These are phyloP conservation scores for Lycia hirtaria DNA, from an alignment of 2,888 invertebrate species.

Conservation along the genomic window DNA sequence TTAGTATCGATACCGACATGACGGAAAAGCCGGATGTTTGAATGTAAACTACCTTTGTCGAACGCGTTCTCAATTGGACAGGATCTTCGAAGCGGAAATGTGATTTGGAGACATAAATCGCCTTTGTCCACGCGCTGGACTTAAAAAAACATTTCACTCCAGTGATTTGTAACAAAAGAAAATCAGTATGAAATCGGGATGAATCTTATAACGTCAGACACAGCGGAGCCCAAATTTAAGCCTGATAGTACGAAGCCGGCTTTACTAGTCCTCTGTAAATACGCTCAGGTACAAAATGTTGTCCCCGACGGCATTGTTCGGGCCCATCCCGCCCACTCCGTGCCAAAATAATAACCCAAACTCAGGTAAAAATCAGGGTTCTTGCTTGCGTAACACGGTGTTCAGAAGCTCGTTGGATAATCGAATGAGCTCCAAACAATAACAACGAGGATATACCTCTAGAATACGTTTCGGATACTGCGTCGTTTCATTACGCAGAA, in stretches of 20 bases:
- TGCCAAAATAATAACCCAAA: slow-evolving; percentile 69
- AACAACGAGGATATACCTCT: too few relatives aligned
- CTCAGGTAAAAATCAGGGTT: slow-evolving; percentile 74
- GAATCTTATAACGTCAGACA: slow-evolving; percentile 68
- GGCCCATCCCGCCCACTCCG: slow-evolving; percentile 71
- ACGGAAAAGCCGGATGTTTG: slow-evolving; percentile 79
- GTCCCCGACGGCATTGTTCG: slow-evolving; percentile 65
- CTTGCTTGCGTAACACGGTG: slow-evolving; percentile 79
- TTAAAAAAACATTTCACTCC: slow-evolving; percentile 62
- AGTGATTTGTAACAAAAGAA: slow-evolving; percentile 56
- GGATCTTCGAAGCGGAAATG: slow-evolving; percentile 71
- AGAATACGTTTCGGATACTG: slow-evolving; percentile 47
- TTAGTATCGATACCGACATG: slow-evolving; percentile 40
- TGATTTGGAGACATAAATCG: slow-evolving; percentile 58
- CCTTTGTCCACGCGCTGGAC: slow-evolving; percentile 56
- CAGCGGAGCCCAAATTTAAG: slow-evolving; percentile 62
- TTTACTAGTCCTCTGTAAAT: slow-evolving; percentile 73
- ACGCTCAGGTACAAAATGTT: slow-evolving; percentile 76
- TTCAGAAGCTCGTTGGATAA: slow-evolving; percentile 67
- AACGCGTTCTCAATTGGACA: slow-evolving; percentile 68
- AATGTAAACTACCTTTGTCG: slow-evolving; percentile 72
- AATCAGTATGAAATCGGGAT: slow-evolving; percentile 41
- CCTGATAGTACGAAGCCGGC: slow-evolving; percentile 45
- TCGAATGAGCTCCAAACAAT: slow-evolving; percentile 69
- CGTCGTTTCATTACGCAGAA: slow-evolving; percentile 45